Percentiles rank a stretch among this genome's conserved stretches.
Evolutionary conservation across 2,797 vertebrate species (phyloP).

Genomic region (Agapornis canus): DNA sequence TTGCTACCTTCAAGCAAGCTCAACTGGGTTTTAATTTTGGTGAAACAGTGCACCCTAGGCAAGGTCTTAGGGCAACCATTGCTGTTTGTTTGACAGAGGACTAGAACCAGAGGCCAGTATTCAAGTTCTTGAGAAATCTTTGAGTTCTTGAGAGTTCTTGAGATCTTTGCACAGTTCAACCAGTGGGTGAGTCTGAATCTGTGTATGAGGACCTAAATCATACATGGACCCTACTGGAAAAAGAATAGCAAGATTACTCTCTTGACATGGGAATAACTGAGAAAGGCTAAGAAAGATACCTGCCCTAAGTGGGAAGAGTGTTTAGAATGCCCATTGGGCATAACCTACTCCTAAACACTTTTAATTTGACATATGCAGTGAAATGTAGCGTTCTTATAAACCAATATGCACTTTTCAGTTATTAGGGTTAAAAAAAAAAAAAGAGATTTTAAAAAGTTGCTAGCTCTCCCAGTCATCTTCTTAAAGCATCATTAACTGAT

Average conservation of each 20-base stretch:
- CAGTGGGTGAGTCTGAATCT: not conserved
- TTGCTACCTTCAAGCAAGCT: not conserved
- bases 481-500: not conserved
- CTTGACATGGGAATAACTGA: not conserved
- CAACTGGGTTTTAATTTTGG: not conserved
- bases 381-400: not conserved
- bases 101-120: not conserved
- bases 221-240: not conserved
- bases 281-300: not conserved
- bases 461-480: not conserved
- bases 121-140: not conserved
- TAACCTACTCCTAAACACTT: not conserved
- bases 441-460: not conserved
- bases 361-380: not conserved
- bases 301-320: rapidly evolving
- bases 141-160: not conserved
- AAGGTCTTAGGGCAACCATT: not conserved
- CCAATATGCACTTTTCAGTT: not conserved
- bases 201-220: not conserved
- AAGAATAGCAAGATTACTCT: not conserved
- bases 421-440: not conserved
- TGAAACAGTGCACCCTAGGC: not conserved
- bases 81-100: not conserved
- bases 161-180: not conserved
- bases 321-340: not conserved